Evolutionary conservation across 2,113 vertebrate species (phyloP), one percentile per base, ranked within the genome.

Genomic region (Rhagologus leucostigma): DNA sequence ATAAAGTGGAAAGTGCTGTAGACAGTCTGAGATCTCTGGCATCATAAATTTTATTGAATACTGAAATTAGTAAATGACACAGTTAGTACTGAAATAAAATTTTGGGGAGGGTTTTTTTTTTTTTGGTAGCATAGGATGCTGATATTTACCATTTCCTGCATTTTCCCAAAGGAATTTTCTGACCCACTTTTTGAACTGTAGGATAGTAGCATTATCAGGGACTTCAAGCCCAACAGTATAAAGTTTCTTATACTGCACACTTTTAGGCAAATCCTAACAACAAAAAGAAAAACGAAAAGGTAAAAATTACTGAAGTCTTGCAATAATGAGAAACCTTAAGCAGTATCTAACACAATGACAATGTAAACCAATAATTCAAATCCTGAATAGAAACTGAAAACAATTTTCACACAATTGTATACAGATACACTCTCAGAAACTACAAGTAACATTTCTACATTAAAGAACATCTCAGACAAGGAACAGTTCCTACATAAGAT

Each of bases 81-180:
- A 75, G 19, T 52, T 70, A 89, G 46, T 18, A 47, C 13, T 32
- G 46, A 91, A 90, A 67, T 52, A 74, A 42, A 52, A 18, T 27
- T n/a, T 39, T 10, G 4, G 9, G 77, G 26, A 2, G 42, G 39
- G 0, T 39, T 82, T 70, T 67, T 76, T 63, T 75, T 77, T 70
- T 65, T 69, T 79, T 74, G 46, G 74, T 47, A 84, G 49, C 23
- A 56, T 52, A 83, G 77, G 55, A 86, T 77, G 49, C 20, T 85
- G 55, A 80, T 95, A 97, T 89, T 97, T 97, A 98, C 98, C 97
- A 87, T 98, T 98, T 93, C 93, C 95, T 16, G 95, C 91, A 96
- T 98, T 98, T 95, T 97, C 96, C 97, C 97, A 98, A 23, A 98
- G 92, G 93, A 98, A 98, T 75, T 97, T 98, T 96, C 97, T 97